Conservation (phyloP, 2,888 invertebrate genomes). For the Pollenia griseotomentosa region DNA sequence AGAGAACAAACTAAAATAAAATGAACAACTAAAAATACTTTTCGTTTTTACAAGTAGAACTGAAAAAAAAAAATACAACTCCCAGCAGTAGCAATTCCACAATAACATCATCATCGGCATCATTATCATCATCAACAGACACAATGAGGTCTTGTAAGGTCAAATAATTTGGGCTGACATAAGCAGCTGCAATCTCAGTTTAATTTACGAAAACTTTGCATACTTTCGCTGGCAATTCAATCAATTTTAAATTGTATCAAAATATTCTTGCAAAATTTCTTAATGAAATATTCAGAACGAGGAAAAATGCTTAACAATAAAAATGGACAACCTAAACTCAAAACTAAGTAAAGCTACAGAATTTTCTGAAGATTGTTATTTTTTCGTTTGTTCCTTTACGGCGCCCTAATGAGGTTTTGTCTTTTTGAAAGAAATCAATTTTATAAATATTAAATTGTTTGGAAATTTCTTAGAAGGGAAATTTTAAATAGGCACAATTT, state of each 20-base stretch:
- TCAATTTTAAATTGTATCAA: conserved; percentile 46
- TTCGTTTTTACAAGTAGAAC: conserved; percentile 9
- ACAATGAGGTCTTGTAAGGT: conserved; percentile 32
- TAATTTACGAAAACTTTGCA: conserved; percentile 47
- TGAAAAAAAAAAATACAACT: conserved; percentile 9
- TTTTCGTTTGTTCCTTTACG: background rate
- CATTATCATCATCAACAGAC: background rate
- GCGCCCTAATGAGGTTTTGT: background rate
- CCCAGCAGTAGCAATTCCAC: background rate
- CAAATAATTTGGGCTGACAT: conserved; percentile 53
- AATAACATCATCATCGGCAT: background rate
- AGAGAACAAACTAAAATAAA: background rate
- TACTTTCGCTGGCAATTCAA: conserved; percentile 51
- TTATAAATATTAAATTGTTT: conserved; percentile 18
- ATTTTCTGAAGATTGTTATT: background rate
- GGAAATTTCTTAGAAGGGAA: background rate
- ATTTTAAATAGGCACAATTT: background rate
- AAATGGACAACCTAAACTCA: background rate
- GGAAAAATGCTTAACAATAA: background rate
- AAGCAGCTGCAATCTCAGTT: conserved; percentile 52
- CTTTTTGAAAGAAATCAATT: background rate
- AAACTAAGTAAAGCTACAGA: background rate
- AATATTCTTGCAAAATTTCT: conserved; percentile 26
- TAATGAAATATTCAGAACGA: background rate
- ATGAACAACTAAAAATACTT: conserved; percentile 29